Evolutionary conservation across 2,797 vertebrate genomes (phyloP).

Genomic region (Chelmon rostratus): DNA sequence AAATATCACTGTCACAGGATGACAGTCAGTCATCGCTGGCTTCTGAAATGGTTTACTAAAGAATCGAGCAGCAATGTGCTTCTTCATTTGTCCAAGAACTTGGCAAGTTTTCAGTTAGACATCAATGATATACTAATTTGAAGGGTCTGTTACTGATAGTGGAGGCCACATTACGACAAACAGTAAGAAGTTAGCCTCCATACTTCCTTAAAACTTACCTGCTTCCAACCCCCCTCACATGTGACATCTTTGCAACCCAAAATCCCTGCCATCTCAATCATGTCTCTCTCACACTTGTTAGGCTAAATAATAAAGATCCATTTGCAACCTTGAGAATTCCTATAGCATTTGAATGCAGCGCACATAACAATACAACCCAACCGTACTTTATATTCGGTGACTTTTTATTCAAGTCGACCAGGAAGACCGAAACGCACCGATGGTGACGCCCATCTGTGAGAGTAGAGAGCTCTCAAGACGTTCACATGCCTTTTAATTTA

Average conservation of each 20-base stretch:
- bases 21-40: too few relatives aligned
- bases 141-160: too few relatives aligned
- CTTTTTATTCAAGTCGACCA: background rate
- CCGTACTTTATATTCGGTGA: background rate
- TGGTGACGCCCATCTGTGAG: conserved; percentile 46
- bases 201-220: background rate
- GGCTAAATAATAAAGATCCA: background rate
- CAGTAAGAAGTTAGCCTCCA: background rate
- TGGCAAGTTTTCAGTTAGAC: too few relatives aligned
- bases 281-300: background rate
- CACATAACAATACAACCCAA: background rate
- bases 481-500: background rate
- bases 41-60: too few relatives aligned
- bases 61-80: too few relatives aligned
- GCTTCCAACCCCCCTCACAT: too few relatives aligned
- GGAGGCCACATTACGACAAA: too few relatives aligned
- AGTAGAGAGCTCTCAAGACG: background rate
- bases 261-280: background rate
- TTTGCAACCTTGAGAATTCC: background rate
- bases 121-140: too few relatives aligned
- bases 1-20: too few relatives aligned
- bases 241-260: background rate
- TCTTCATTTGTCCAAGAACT: too few relatives aligned
- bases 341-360: background rate
- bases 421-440: background rate